phyloP scores from a whole-genome alignment of 2,888 invertebrate species.

The Sesia bembeciformis region DNA sequence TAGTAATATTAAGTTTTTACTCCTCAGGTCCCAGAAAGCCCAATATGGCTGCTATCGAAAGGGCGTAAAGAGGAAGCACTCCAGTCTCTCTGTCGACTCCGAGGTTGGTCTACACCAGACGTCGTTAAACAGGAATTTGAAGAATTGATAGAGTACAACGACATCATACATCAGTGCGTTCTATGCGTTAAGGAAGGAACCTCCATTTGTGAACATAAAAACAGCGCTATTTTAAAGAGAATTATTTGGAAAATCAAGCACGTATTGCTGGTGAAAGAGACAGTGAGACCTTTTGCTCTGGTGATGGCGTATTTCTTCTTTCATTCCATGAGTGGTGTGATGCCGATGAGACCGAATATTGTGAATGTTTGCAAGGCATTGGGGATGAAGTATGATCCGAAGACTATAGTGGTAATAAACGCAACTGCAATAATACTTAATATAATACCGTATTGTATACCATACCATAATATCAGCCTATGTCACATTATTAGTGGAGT shows the following conservation, averaged over 20 bases:
- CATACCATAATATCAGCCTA: too few relatives aligned
- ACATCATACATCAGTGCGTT: conserved; percentile 39
- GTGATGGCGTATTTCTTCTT: conserved; percentile 72
- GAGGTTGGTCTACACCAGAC: conserved; percentile 69
- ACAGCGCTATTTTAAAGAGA: conserved; percentile 30
- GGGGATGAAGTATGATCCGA: conserved; percentile 60
- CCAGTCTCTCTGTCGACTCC: conserved; percentile 66
- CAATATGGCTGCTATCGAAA: conserved; percentile 74
- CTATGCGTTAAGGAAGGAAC: conserved; percentile 43
- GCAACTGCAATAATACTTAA: too few relatives aligned
- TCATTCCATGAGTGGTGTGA: conserved; percentile 62
- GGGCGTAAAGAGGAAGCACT: conserved; percentile 69
- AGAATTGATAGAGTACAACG: conserved; percentile 57
- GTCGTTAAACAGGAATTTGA: conserved; percentile 69
- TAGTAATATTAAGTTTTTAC: not conserved
- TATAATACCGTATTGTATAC: too few relatives aligned
- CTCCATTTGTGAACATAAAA: conserved; percentile 36
- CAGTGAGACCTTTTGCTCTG: conserved; percentile 62
- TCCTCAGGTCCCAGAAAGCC: conserved; percentile 73
- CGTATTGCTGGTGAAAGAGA: conserved; percentile 65
- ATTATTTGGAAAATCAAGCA: conserved; percentile 33
- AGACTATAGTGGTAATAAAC: conserved; percentile 53
- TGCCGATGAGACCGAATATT: conserved; percentile 70
- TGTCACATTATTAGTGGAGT: too few relatives aligned
- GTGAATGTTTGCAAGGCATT: conserved; percentile 67